Evolutionary conservation across 1,140 invertebrate genomes (phyloP).

Genomic region (Coenobita brevimanus): DNA sequence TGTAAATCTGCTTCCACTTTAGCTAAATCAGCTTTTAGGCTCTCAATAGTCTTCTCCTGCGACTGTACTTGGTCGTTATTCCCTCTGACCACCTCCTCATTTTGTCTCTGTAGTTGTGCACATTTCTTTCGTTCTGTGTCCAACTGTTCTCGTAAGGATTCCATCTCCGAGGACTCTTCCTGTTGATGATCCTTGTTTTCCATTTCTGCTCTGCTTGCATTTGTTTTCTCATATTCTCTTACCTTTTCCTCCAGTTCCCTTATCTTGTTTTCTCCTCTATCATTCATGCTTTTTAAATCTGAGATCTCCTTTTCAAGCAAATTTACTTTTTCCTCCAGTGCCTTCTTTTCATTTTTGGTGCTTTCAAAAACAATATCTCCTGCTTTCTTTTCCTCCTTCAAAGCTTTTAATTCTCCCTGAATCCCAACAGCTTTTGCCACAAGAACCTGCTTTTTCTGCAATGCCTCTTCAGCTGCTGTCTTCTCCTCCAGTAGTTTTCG

Average conservation of each 20-base stretch:
- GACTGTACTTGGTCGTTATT: background rate
- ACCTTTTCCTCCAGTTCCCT: background rate
- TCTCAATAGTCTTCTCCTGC: background rate
- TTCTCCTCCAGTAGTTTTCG: conserved; percentile 59
- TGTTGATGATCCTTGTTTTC: too few species aligned
- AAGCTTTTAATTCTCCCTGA: conserved; percentile 28
- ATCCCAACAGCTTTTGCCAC: conserved; percentile 27
- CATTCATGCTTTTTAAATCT: background rate
- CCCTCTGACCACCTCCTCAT: background rate
- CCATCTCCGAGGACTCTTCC: too few species aligned
- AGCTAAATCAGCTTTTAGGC: background rate
- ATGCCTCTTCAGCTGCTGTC: conserved; percentile 28
- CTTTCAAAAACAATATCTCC: conserved; percentile 45
- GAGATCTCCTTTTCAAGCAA: conserved; percentile 25
- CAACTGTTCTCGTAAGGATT: conserved; percentile 9
- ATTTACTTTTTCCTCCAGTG: conserved; percentile 35
- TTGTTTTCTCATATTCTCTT: too few species aligned
- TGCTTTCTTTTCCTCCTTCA: conserved; percentile 59
- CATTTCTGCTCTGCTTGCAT: too few species aligned
- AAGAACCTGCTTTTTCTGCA: conserved; percentile 35
- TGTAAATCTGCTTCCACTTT: conserved; percentile 34
- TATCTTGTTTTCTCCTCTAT: background rate
- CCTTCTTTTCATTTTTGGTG: conserved; percentile 51
- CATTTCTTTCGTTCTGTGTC: conserved; percentile 10
- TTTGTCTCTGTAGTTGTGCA: background rate